phyloP scores from a whole-genome alignment of 2,797 vertebrate genomes.

The Pitangus sulphuratus region DNA sequence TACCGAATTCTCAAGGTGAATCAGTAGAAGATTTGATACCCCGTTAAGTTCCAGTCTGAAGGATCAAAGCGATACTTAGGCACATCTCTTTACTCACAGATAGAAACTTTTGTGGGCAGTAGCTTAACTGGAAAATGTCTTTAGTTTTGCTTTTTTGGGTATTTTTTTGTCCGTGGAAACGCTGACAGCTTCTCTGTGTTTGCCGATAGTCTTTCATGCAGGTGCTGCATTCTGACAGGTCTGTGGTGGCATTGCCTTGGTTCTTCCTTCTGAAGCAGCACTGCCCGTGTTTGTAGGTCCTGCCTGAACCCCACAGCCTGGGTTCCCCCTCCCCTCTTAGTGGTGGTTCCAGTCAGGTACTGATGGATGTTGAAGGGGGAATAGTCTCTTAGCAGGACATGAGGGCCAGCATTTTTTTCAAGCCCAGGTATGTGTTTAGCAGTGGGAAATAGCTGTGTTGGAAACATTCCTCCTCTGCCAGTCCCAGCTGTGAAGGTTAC shows the following conservation, averaged over 20 bases:
- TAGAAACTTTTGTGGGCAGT: not conserved
- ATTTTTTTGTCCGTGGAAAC: not conserved
- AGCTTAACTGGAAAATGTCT: not conserved
- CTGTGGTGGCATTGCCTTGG: not conserved
- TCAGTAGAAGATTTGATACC: not conserved
- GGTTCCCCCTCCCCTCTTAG: not conserved
- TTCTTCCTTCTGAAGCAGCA: not conserved
- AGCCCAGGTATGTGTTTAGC: not conserved
- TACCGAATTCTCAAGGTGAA: conserved; percentile 27
- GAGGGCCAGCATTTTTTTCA: not conserved
- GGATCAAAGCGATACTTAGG: not conserved
- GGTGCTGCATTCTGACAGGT: not conserved
- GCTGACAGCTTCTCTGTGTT: not conserved
- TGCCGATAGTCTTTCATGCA: rapidly evolving
- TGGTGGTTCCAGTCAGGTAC: rapidly evolving
- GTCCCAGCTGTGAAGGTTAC: not conserved
- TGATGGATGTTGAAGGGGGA: rapidly evolving
- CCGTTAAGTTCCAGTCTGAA: not conserved
- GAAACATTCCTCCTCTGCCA: not conserved
- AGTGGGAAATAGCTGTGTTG: not conserved
- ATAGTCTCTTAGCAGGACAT: rapidly evolving
- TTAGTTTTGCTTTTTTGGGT: not conserved
- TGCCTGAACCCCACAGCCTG: rapidly evolving
- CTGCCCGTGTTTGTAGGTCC: not conserved
- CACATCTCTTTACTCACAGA: not conserved